Base-by-base conservation (phyloP, 2,888 invertebrate species). In the Tiliacea aurago region DNA sequence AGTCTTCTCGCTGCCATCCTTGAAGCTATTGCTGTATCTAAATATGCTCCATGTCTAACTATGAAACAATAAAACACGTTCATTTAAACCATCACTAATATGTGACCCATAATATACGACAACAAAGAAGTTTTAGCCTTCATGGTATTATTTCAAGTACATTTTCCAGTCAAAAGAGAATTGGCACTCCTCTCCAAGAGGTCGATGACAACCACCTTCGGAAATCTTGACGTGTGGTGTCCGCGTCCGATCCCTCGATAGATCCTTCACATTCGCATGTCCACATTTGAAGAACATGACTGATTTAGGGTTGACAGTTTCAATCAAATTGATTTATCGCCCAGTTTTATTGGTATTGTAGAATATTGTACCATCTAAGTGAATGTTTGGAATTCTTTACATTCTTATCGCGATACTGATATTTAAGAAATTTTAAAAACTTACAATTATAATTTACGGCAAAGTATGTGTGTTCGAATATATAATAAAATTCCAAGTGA, bases 261-360 rank as follows among this genome's bases (percentile, higher is more conserved):
- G 2, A 56, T 63, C 18, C 43, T 33, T 28, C 37, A 4, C 56
- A 56, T 53, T 65, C 45, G 10, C 15, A 15, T n/a, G 53, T 20
- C 18, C n/a, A 64, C n/a, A 51, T 55, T 66, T 51, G 37, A 37
- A 11, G 6, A 64, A 43, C 13, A 55, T 58, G 49, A 65, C 72
- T 59, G 45, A 62, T 68, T 62, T 65, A 76, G 10, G 15, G 33
- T 11, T 72, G 45, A 56, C 47, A 61, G 49, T 28, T 73, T 23
- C 23, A 23, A 55, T 65, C 20, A 66, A 68, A 70, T 55, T 67
- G 53, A 56, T 65, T 41, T n/a, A n/a, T 55, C 13, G 20, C 20
- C 20, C 11, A 37, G 13, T 59, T 49, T 33, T 15, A 49, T 63
- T 33, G 5, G 10, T 15, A 11, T 23, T 18, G 10, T 23, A 45